These are phyloP conservation scores for Nasonovia ribisnigri DNA, from an alignment of 2,888 invertebrate species.

Conservation along the genomic window DNA sequence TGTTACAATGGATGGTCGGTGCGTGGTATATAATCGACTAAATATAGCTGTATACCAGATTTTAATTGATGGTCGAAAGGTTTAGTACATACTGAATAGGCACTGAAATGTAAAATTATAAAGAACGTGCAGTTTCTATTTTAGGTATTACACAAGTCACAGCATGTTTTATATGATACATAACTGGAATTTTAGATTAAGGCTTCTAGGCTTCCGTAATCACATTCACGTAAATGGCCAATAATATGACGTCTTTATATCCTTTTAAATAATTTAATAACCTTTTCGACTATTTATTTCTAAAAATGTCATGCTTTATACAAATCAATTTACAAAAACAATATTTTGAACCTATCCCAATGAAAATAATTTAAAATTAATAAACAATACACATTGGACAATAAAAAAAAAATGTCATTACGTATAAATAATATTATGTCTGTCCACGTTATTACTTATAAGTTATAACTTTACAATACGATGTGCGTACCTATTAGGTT, in stretches of 20 bases:
- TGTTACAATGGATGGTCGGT: background rate
- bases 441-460: background rate
- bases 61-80: background rate
- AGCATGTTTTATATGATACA: background rate
- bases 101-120: background rate
- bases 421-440: background rate
- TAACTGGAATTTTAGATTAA: background rate
- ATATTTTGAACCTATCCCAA: background rate
- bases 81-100: background rate
- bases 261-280: background rate
- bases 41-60: background rate
- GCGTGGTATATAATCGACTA: background rate
- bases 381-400: background rate
- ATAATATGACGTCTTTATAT: background rate
- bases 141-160: background rate
- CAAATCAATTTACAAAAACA: background rate
- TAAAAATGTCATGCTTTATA: background rate
- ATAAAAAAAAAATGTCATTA: background rate
- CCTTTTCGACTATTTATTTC: background rate
- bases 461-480: background rate
- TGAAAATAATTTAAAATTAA: background rate
- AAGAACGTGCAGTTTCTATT: background rate
- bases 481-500: background rate
- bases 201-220: background rate
- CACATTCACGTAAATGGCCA: background rate